Conservation (phyloP, 2,113 vertebrate genomes). For the Mesembrinibis cayennensis region DNA sequence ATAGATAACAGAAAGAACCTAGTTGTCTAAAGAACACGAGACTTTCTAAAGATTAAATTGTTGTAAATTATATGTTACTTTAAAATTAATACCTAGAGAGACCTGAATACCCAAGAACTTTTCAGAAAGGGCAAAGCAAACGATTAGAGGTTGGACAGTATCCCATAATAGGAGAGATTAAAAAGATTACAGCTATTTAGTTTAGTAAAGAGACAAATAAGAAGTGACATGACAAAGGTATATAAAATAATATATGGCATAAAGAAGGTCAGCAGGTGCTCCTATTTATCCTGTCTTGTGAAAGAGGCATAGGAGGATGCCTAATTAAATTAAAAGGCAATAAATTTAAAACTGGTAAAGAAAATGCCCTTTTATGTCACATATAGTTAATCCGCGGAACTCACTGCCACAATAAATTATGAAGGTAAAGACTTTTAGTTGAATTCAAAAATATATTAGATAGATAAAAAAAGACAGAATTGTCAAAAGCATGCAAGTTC, state of each 20-base stretch:
- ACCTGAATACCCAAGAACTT: conserved; percentile 24
- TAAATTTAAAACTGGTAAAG: conserved; percentile 54
- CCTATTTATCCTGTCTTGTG: conserved; percentile 52
- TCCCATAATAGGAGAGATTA: conserved; percentile 44
- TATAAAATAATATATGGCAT: conserved; percentile 58
- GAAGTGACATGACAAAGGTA: conserved; percentile 46
- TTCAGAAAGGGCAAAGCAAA: conserved; percentile 39
- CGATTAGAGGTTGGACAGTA: conserved; percentile 1
- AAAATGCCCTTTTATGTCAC: conserved; percentile 51
- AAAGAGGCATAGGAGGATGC: conserved; percentile 34
- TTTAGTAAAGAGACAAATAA: conserved; percentile 29
- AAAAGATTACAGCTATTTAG: conserved; percentile 54
- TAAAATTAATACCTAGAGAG: background rate
- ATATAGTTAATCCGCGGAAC: conserved; percentile 36
- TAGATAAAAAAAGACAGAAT: conserved; percentile 8
- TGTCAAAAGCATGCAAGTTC: background rate
- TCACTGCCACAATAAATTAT: conserved; percentile 25
- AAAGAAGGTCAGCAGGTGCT: conserved; percentile 56
- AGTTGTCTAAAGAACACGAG: background rate
- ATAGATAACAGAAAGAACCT: background rate
- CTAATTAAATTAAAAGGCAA: conserved; percentile 60
- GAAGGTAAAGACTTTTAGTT: conserved; percentile 9
- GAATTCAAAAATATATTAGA: conserved; percentile 30
- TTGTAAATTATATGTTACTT: background rate
- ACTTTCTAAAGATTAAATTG: background rate